phyloP scores from a whole-genome alignment of 1,140 invertebrate species.

The Matsumurasca onukii region DNA sequence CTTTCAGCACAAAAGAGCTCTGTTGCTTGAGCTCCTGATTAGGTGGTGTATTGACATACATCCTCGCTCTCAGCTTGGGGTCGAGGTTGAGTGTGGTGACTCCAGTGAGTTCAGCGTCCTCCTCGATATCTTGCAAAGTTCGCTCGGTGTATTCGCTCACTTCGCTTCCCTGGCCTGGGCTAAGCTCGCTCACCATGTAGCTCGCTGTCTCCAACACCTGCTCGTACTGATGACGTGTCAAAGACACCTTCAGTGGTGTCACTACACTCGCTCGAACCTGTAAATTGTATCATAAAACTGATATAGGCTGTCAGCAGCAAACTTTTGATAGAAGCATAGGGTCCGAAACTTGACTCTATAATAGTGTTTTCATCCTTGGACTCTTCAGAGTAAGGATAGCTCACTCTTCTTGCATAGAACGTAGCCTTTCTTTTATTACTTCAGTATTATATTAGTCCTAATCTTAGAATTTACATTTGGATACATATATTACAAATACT shows the following conservation, averaged over 20 bases:
- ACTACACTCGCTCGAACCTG: conserved; percentile 79
- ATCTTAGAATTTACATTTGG: too few species aligned
- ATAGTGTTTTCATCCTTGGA: too few species aligned
- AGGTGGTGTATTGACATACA: conserved; percentile 43
- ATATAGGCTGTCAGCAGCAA: too few species aligned
- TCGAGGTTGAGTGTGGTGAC: conserved; percentile 59
- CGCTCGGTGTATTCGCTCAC: conserved; percentile 30
- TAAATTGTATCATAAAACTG: too few species aligned
- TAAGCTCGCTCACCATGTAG: conserved; percentile 46
- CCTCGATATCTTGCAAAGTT: conserved; percentile 46
- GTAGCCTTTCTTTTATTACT: too few species aligned
- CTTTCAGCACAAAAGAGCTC: conserved; percentile 24
- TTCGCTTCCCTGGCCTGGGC: conserved; percentile 28
- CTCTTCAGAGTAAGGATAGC: too few species aligned
- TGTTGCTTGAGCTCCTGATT: conserved; percentile 38
- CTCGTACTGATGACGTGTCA: conserved; percentile 84
- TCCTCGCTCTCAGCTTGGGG: conserved; percentile 56
- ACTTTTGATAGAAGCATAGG: too few species aligned
- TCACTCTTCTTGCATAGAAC: too few species aligned
- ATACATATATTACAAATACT: too few species aligned
- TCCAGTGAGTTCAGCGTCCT: conserved; percentile 48
- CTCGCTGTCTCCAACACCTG: conserved; percentile 78
- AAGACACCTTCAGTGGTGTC: conserved; percentile 78
- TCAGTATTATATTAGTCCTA: too few species aligned
- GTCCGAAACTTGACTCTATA: too few species aligned